Conservation (phyloP, 2,113 vertebrate species). For the Diadophis punctatus region DNA sequence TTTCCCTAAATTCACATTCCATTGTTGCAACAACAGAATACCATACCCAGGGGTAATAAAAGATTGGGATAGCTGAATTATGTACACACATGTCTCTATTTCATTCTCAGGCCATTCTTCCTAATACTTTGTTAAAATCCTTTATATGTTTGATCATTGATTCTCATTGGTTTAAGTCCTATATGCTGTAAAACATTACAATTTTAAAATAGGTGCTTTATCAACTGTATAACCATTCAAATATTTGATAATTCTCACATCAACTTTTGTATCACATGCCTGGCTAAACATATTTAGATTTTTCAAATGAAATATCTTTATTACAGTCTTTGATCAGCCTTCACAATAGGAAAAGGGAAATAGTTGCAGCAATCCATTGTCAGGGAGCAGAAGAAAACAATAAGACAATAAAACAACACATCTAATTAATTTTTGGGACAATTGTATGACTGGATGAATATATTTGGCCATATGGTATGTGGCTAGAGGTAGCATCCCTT, state of each 20-base stretch:
- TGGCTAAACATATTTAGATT: background rate
- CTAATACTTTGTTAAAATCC: background rate
- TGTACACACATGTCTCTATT: background rate
- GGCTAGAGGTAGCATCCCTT: background rate
- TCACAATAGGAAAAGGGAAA: background rate
- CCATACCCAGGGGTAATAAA: background rate
- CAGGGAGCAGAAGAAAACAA: background rate
- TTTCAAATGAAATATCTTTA: background rate
- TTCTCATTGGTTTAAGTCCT: background rate
- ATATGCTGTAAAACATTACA: background rate
- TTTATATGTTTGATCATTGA: background rate
- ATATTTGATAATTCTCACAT: background rate
- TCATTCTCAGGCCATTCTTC: background rate
- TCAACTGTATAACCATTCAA: background rate
- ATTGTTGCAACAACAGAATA: background rate
- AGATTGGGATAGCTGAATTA: background rate
- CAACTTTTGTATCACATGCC: background rate
- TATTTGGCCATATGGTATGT: background rate
- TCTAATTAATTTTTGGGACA: background rate
- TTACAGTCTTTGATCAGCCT: background rate
- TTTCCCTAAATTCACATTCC: background rate
- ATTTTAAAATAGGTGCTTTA: background rate
- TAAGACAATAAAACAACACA: background rate
- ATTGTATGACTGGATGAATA: background rate
- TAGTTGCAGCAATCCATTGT: background rate